phyloP scores from a whole-genome alignment of 2,797 vertebrate genomes.

The Propithecus perrieri region DNA sequence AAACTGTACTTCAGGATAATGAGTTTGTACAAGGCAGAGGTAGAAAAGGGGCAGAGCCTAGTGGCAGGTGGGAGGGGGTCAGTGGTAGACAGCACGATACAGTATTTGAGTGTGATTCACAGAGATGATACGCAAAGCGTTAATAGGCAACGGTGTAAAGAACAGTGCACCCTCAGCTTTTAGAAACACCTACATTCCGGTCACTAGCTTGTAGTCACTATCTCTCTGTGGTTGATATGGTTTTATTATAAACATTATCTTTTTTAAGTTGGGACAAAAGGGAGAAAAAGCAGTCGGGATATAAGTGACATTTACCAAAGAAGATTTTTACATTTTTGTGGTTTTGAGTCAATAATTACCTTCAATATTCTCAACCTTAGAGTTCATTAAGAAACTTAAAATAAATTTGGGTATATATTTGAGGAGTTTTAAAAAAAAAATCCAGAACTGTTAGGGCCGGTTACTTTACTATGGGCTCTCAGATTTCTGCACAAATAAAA shows the following conservation, averaged over 20 bases:
- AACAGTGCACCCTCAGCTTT: background rate
- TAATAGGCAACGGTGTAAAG: background rate
- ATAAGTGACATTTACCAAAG: slow-evolving; percentile 53
- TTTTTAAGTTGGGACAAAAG: slow-evolving; percentile 39
- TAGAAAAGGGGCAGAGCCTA: background rate
- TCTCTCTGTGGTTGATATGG: background rate
- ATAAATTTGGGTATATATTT: slow-evolving; percentile 59
- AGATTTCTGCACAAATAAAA: background rate
- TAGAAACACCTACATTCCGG: slow-evolving; percentile 14
- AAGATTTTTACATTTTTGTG: slow-evolving; percentile 42
- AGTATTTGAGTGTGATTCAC: background rate
- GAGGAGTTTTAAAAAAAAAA: slow-evolving; percentile 12
- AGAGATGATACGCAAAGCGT: background rate
- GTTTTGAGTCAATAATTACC: slow-evolving; percentile 51
- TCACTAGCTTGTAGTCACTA: background rate
- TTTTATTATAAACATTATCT: slow-evolving; percentile 63
- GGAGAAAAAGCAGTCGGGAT: background rate
- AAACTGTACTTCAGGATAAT: background rate
- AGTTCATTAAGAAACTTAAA: slow-evolving; percentile 60
- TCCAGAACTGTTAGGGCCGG: background rate
- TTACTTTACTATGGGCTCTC: background rate
- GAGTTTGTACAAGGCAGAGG: background rate
- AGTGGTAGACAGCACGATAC: background rate
- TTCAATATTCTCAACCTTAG: slow-evolving; percentile 37
- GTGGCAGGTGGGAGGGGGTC: background rate